Conservation (phyloP, 2,797 vertebrate genomes). For the Psittacula echo region DNA sequence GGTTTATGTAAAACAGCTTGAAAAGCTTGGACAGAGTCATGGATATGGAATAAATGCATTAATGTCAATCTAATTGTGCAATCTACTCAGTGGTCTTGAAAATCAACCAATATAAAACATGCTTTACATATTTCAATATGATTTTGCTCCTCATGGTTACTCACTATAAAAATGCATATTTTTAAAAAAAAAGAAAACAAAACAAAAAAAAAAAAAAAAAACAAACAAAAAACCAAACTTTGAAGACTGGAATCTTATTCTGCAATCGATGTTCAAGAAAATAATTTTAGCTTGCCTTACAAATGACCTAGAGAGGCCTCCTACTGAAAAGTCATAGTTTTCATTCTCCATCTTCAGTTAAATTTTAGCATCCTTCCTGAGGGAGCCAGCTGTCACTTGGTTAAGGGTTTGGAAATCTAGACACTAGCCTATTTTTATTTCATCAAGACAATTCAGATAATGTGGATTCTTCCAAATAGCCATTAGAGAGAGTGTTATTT, state of each 20-base stretch:
- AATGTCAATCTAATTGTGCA: slow-evolving; percentile 41
- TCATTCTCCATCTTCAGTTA: slow-evolving; percentile 51
- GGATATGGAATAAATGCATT: slow-evolving; percentile 49
- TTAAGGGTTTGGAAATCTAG: slow-evolving; percentile 35
- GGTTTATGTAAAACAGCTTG: slow-evolving; percentile 19
- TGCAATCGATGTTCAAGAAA: not conserved
- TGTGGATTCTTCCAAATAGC: not conserved
- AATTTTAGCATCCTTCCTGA: slow-evolving; percentile 57
- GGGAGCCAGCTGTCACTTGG: slow-evolving; percentile 44
- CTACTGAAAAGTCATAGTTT: slow-evolving; percentile 44
- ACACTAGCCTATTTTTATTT: not conserved
- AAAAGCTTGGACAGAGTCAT: slow-evolving; percentile 18
- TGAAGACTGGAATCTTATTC: not conserved
- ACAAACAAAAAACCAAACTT: not conserved
- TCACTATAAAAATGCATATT: slow-evolving; percentile 12
- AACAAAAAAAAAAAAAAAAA: not conserved
- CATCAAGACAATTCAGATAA: slow-evolving; percentile 23
- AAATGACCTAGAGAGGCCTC: slow-evolving; percentile 43
- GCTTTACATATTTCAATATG: slow-evolving; percentile 56
- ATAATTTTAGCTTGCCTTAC: slow-evolving; percentile 29
- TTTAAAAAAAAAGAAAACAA: not conserved
- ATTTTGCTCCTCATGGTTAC: slow-evolving; percentile 11
- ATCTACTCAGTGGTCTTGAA: slow-evolving; percentile 36
- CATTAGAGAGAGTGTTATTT: not conserved
- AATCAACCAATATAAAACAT: slow-evolving; percentile 48